Conservation (phyloP, 2,888 invertebrate species). For the Cryptophagus acutangulus region DNA sequence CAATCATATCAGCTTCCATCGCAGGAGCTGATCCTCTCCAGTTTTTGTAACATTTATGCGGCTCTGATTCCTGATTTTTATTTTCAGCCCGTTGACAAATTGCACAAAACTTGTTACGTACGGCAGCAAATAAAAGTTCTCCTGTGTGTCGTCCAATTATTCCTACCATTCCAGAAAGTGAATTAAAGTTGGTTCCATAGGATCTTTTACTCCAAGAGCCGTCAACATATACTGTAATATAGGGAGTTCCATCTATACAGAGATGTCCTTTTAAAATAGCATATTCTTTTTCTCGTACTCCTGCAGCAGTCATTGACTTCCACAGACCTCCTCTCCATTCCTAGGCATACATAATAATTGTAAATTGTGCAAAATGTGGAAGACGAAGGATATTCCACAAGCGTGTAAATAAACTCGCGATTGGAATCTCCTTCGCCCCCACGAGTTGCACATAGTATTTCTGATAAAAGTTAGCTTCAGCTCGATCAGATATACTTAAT, state of each 20-base stretch:
- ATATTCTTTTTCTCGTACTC: slow-evolving; percentile 12
- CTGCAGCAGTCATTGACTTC: slow-evolving; percentile 15
- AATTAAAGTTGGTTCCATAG: slow-evolving; percentile 17
- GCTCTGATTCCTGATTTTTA: slow-evolving; percentile 1
- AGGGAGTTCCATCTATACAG: slow-evolving; percentile 15
- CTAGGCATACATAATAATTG: too few species aligned
- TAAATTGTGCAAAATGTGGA: too few species aligned
- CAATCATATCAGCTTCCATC: slow-evolving; percentile 23
- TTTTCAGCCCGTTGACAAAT: slow-evolving; percentile 18
- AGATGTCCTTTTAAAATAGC: slow-evolving; percentile 15
- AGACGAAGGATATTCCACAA: too few species aligned
- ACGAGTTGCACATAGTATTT: too few species aligned
- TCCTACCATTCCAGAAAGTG: slow-evolving; percentile 16
- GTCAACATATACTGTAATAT: slow-evolving; percentile 18
- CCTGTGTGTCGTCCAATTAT: slow-evolving; percentile 21
- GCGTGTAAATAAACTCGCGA: too few species aligned
- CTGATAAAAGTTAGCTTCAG: too few species aligned
- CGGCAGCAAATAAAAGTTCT: slow-evolving; percentile 19
- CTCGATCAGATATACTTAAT: too few species aligned
- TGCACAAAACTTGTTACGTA: slow-evolving; percentile 23
- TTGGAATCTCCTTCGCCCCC: too few species aligned
- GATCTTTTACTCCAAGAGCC: slow-evolving; percentile 20
- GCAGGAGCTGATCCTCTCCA: slow-evolving; percentile 17
- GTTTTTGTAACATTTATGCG: slow-evolving; percentile 24
- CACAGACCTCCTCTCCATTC: slow-evolving; percentile 12